These are phyloP conservation scores for Nibea albiflora DNA, from an alignment of 2,113 vertebrate species.

Conservation along the genomic window DNA sequence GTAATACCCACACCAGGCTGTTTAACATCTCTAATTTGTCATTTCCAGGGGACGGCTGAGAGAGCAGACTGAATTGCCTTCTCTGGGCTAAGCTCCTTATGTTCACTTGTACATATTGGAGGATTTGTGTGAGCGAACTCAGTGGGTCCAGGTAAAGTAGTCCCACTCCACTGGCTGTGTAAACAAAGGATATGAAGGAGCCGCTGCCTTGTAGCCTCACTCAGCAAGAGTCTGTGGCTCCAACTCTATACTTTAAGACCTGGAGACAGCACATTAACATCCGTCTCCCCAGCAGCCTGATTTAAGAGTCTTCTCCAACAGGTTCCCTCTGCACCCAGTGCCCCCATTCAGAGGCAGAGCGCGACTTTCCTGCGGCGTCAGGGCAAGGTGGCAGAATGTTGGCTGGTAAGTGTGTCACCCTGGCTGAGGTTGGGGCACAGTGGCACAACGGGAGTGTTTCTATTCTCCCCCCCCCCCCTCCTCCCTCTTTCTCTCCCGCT, in stretches of 20 bases:
- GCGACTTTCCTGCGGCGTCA: slow-evolving; percentile 68
- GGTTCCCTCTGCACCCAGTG: slow-evolving; percentile 67
- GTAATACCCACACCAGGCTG: slow-evolving; percentile 83
- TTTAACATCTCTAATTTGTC: slow-evolving; percentile 87
- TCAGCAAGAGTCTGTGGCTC: slow-evolving; percentile 64
- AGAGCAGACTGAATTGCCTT: slow-evolving; percentile 78
- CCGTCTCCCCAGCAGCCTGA: slow-evolving; percentile 65
- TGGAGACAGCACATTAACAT: slow-evolving; percentile 74
- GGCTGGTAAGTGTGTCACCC: slow-evolving; percentile 84
- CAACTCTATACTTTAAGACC: slow-evolving; percentile 70
- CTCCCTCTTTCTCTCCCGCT: slow-evolving; percentile 49
- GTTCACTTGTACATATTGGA: slow-evolving; percentile 81
- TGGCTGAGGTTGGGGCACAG: slow-evolving; percentile 73
- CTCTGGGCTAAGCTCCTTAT: slow-evolving; percentile 85
- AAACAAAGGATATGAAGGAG: slow-evolving; percentile 81
- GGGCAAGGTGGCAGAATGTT: slow-evolving; percentile 77
- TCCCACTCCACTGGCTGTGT: slow-evolving; percentile 76
- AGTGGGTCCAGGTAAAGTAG: slow-evolving; percentile 81
- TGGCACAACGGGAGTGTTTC: slow-evolving; percentile 76
- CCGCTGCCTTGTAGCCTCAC: slow-evolving; percentile 61
- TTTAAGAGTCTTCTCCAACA: slow-evolving; percentile 75
- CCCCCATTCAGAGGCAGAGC: slow-evolving; percentile 68
- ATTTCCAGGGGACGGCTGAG: slow-evolving; percentile 74
- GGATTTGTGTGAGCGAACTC: slow-evolving; percentile 81
- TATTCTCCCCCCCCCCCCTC: slow-evolving; percentile 76